Percentiles rank a stretch among this genome's conserved stretches.
These are phyloP conservation scores for Upupa epops DNA, from an alignment of 2,113 vertebrate species.

Conservation along the genomic window DNA sequence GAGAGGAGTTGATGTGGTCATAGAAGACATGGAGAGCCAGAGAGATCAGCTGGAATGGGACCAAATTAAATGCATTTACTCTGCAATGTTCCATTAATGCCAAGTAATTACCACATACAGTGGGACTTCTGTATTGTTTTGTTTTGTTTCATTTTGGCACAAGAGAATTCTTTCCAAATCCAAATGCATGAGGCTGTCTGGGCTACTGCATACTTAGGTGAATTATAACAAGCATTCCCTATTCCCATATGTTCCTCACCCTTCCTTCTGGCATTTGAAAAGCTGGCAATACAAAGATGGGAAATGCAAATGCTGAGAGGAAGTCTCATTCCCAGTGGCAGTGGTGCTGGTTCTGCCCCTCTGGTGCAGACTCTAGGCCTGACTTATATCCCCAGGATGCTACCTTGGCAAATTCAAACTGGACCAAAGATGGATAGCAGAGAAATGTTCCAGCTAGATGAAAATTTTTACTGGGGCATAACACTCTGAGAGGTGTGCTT, in stretches of 20 bases:
- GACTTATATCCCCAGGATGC: neutral
- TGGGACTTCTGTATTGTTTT: slow-evolving; percentile 44
- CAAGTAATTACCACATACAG: slow-evolving; percentile 66
- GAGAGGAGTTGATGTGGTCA: slow-evolving; percentile 1
- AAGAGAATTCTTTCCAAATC: slow-evolving; percentile 55
- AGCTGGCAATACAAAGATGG: neutral
- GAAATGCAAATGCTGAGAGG: slow-evolving; percentile 15
- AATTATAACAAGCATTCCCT: slow-evolving; percentile 39
- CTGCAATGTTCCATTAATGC: slow-evolving; percentile 62
- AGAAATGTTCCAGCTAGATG: neutral
- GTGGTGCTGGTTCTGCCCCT: neutral
- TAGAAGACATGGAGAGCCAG: slow-evolving; percentile 40
- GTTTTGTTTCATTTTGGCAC: slow-evolving; percentile 61
- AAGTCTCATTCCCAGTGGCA: neutral
- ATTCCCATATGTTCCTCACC: slow-evolving; percentile 21
- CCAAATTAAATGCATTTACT: slow-evolving; percentile 68
- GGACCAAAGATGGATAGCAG: neutral
- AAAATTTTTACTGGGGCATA: neutral
- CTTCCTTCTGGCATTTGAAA: slow-evolving; percentile 19
- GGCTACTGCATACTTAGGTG: slow-evolving; percentile 43
- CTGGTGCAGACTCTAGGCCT: neutral
- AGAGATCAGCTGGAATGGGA: slow-evolving; percentile 60
- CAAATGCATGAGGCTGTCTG: neutral
- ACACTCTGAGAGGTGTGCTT: neutral
- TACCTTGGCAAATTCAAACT: neutral